Evolutionary conservation across 2,888 invertebrate genomes (phyloP), one percentile per base, ranked within the genome.

Genomic region (Monoplex corrugatus): DNA sequence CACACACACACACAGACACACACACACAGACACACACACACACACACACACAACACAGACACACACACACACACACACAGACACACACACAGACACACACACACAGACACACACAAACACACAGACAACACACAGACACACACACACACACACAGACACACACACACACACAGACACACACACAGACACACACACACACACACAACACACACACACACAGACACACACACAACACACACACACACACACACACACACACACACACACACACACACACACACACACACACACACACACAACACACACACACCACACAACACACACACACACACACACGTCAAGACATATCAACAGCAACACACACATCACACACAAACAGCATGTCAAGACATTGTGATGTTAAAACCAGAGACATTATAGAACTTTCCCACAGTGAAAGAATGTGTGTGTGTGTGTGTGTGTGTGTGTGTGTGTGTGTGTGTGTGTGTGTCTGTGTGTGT

Each of bases 141-240:
- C 63, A 63, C 63, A 23, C 8, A 8, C 23, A 23, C 8, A 63
- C 23, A 28, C 63, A 63, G 3, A 23, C 63, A 23, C 63, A 28
- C 63, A 63, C 63, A 23, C 63, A 63, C 23, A 28, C 63, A 63
- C 63, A 63, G 16, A 63, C 13, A 63, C 13, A 63, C 63, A 63
- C 50, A 68, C n/a, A 68, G 68, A 68, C n/a, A 68, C n/a, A 68
- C n/a, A 68, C n/a, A 68, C 68, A 68, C 23, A 63, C n/a, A 68
- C 68, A 68, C 23, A 68, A n/a, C n/a, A n/a, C 1, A 23, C 57
- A 57, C 2, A 57, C 3, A 57, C 3, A 57, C 57, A 57, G 5
- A 57, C 57, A 57, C 3, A 57, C 3, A 57, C n/a, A 68, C 3
- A 63, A 63, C 23, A 63, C 23, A 8, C 13, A 63, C 23, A 63